Base-by-base conservation (phyloP, 2,888 invertebrate species). In the Chrysina gloriosa region DNA sequence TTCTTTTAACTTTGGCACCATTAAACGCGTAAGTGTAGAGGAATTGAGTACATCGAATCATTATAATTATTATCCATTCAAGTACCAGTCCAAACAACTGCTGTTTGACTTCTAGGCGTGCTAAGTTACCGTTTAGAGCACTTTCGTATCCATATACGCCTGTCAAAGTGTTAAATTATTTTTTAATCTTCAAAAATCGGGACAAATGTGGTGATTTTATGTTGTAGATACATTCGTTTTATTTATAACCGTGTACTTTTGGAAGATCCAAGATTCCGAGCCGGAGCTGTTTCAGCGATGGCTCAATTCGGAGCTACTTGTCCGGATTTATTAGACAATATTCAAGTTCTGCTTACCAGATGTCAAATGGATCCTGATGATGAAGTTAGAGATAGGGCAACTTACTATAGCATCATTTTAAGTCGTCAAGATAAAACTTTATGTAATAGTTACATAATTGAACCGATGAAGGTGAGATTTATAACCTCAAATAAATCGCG, bases 231-330 rank as follows among this genome's bases (percentile, higher is more conserved):
- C 75, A 94, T 94, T 69, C 86, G 94, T 0, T 94, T 93, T 72
- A 94, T 94, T 70, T 94, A 94, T 78, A 94, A 94, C 80, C 88
- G 94, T 47, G 97, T 99, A 0, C 98, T 99, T 74, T 85, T 99
- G 72, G 99, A 99, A 81, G 95, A 95, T 74, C 96, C 98, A 0
- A 93, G 96, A 9, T 97, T 99, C 0, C 86, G 97, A 65, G 97
- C 97, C 0, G 99, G 99, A 0, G 98, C 99, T 0, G 98, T 99
- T 0, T 95, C 97, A 0, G 97, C 99, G 0, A 89, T 99, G 76
- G 97, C 98, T 0, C 97, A 97, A 81, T 99, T 99, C 81, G 99
- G 98, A 1, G 98, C 98, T 0, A 92, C 95, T 65, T 96, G 97
- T 81, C 96, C 95, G 0, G 92, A 93, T 74, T 85, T 98, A 48